Percentiles rank a stretch among this genome's conserved stretches.
phyloP scores from a whole-genome alignment of 2,113 vertebrate genomes.

The Peromyscus polionotus region DNA sequence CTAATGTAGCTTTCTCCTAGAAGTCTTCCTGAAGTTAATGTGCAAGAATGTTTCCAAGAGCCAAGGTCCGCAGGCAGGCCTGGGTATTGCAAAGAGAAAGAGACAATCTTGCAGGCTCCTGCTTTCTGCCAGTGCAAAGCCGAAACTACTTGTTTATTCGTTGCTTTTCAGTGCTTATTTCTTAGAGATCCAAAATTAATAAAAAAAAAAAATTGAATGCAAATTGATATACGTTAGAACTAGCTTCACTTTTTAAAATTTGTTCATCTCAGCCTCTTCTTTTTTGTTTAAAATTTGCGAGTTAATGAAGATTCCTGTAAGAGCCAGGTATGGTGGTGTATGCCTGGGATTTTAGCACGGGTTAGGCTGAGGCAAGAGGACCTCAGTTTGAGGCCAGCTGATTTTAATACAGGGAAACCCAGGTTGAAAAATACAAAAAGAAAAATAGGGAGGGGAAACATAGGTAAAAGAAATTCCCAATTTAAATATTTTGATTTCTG shows the following conservation, averaged over 20 bases:
- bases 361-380: neutral
- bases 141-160: neutral
- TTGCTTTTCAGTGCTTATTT: neutral
- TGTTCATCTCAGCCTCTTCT: neutral
- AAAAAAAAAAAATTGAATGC: neutral
- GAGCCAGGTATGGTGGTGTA: neutral
- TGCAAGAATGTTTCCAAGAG: neutral
- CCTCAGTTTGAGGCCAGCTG: neutral
- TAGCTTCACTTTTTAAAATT: neutral
- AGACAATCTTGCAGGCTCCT: neutral
- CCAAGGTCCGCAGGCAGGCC: neutral
- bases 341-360: neutral
- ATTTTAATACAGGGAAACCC: neutral
- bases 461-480: neutral
- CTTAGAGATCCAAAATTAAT: neutral
- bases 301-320: neutral
- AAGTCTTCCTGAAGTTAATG: conserved; percentile 51
- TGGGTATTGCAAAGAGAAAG: neutral
- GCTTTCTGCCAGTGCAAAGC: neutral
- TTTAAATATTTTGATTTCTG: neutral
- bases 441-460: neutral
- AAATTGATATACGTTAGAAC: neutral
- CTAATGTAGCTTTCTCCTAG: conserved; percentile 37
- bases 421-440: neutral
- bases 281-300: neutral